These are phyloP conservation scores for Anastrepha obliqua DNA, from an alignment of 1,140 invertebrate species.

Conservation along the genomic window DNA sequence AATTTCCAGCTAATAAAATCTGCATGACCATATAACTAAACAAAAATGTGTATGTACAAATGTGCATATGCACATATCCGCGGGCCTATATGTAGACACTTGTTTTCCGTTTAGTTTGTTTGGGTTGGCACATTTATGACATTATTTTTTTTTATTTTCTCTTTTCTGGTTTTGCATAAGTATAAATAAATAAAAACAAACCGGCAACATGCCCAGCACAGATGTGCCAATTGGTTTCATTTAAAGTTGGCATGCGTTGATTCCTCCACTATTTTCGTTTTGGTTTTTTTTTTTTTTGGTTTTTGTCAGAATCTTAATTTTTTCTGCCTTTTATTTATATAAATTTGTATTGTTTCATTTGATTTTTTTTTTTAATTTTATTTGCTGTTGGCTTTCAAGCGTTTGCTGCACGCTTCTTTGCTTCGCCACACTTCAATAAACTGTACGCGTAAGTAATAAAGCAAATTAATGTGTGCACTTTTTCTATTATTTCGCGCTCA, in stretches of 20 bases:
- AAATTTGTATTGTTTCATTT: background rate
- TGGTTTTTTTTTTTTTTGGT: background rate
- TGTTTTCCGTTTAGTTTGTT: background rate
- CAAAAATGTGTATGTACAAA: background rate
- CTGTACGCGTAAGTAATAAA: background rate
- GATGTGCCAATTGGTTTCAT: slow-evolving; percentile 43
- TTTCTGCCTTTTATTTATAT: background rate
- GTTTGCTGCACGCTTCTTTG: background rate
- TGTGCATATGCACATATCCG: background rate
- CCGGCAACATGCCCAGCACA: slow-evolving; percentile 16
- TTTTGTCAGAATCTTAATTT: background rate
- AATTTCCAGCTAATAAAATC: slow-evolving; percentile 42
- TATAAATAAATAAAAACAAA: no score
- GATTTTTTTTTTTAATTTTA: slow-evolving; percentile 1
- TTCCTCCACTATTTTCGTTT: background rate
- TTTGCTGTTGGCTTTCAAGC: background rate
- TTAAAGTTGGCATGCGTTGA: slow-evolving; percentile 3
- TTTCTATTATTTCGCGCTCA: background rate
- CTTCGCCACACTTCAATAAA: slow-evolving; percentile 1
- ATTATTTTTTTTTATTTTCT: slow-evolving; percentile 30
- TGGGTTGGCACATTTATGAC: slow-evolving; percentile 37
- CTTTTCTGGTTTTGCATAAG: no score
- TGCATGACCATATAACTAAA: background rate
- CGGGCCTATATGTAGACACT: background rate
- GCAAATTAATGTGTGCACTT: background rate